Base-by-base conservation (phyloP, 92 coral and sea anemone genomes). In the Phymanthus crucifer region DNA sequence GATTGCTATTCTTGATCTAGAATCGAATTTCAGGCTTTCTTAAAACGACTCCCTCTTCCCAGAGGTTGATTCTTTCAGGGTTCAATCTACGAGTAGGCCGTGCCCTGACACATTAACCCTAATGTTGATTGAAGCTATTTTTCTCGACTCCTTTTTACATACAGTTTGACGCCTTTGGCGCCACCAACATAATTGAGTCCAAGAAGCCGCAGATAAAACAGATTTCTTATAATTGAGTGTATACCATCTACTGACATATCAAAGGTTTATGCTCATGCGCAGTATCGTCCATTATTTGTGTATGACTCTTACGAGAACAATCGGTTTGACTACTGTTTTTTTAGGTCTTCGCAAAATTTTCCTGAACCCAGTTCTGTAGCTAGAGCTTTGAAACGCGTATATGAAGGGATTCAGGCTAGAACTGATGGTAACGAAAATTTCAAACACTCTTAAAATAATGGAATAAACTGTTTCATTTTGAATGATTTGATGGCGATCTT, bases 311-410 rank as follows among this genome's bases (percentile, higher is more conserved):
- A 61, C 3, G 7, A 6, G 35, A 24, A 61, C 10, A 6, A 61
- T 61, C 68, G 68, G 68, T 34, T 61, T 61, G 35, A 61, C 68
- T 4, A 4, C 35, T 0, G 68, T n/a, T 73, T 18, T 50, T 76
- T n/a, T n/a, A n/a, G n/a, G n/a, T n/a, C 38, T 48, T 23, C 37
- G n/a, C 38, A 61, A 56, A 13, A 76, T 73, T 54, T 86, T 78
- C 50, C 76, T 82, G 48, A 86, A 82, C 40, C 86, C 90, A 26
- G 61, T 72, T 18, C 87, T 82, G 35, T 82, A 86, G 70, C 84
- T 86, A 33, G 90, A 40, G 52, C 90, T 86, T 50, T 86, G 90
- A 33, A 86, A 86, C 0, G 90, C 80, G 34, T 86, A 86, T 24
- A 86, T 69, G n/a, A 86, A 45, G 32, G 90, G 90, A 66, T 86